A percentile compares a stretch with the other conserved stretches of the same genome.
phyloP scores from a whole-genome alignment of 2,888 invertebrate genomes.

The Drosophila kuntzei region DNA sequence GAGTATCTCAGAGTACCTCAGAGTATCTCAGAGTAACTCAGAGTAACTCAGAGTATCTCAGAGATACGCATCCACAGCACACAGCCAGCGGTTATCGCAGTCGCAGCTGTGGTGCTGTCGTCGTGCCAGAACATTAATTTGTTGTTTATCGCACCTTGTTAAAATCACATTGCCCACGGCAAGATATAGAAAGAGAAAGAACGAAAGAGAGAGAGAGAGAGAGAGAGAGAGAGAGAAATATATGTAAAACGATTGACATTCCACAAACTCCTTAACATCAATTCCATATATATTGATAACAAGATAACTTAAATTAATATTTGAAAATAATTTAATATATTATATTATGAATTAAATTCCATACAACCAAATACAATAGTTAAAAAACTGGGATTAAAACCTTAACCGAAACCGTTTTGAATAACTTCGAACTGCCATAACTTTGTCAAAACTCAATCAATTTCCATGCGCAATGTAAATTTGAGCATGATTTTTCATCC shows the following conservation, averaged over 20 bases:
- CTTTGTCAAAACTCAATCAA: too few species aligned
- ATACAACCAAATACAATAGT: too few species aligned
- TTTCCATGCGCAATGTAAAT: too few species aligned
- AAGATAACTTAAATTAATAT: too few species aligned
- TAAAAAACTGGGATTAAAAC: too few species aligned
- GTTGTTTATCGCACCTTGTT: conserved; percentile 85
- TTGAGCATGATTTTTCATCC: too few species aligned
- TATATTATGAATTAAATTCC: too few species aligned
- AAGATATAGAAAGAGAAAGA: conserved; percentile 1
- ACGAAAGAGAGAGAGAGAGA: neutral
- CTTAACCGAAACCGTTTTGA: too few species aligned
- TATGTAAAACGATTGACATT: conserved; percentile 37
- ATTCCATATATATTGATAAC: neutral
- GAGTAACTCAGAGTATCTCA: conserved; percentile 7
- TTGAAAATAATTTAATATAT: too few species aligned
- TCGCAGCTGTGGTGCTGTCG: conserved; percentile 63
- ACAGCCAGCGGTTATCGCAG: conserved; percentile 15
- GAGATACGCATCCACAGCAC: neutral
- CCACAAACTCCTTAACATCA: conserved; percentile 29
- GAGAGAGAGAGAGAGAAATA: neutral
- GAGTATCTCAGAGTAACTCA: neutral
- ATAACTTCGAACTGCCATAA: too few species aligned
- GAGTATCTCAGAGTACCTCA: neutral
- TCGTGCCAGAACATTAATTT: conserved; percentile 83
- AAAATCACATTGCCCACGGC: conserved; percentile 78